Evolutionary conservation across 2,797 vertebrate species (phyloP).

Genomic region (Propithecus perrieri): DNA sequence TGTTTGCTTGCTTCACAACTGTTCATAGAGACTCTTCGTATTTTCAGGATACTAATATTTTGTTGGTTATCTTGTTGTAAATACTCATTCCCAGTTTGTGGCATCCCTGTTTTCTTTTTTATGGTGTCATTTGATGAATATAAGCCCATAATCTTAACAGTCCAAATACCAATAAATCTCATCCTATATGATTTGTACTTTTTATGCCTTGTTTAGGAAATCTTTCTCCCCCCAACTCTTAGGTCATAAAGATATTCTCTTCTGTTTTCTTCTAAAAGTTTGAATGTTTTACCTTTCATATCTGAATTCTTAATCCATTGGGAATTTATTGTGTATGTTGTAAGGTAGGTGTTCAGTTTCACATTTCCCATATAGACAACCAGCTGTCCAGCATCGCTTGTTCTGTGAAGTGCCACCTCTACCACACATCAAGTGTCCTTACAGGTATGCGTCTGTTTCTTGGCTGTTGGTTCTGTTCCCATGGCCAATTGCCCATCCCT

Average conservation of each 20-base stretch:
- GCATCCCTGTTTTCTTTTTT: background rate
- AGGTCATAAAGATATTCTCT: background rate
- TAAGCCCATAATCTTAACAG: background rate
- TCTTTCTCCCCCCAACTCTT: background rate
- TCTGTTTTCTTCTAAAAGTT: background rate
- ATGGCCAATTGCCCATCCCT: background rate
- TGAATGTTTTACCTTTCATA: background rate
- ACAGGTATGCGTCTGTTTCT: background rate
- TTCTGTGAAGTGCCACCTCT: background rate
- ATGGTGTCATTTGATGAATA: background rate
- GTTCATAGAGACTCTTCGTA: background rate
- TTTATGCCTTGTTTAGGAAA: background rate
- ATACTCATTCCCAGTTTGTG: background rate
- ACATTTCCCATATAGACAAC: background rate
- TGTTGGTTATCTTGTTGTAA: background rate
- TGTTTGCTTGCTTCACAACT: background rate
- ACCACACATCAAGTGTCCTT: background rate
- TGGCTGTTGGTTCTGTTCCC: background rate
- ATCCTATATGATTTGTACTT: background rate
- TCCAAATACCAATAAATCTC: background rate
- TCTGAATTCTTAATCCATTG: background rate
- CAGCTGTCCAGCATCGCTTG: background rate
- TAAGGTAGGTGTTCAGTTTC: background rate
- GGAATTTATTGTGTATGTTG: background rate
- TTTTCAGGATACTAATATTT: background rate